Evolutionary conservation across 2,888 invertebrate genomes (phyloP).

Genomic region (Nomada hirtipes): DNA sequence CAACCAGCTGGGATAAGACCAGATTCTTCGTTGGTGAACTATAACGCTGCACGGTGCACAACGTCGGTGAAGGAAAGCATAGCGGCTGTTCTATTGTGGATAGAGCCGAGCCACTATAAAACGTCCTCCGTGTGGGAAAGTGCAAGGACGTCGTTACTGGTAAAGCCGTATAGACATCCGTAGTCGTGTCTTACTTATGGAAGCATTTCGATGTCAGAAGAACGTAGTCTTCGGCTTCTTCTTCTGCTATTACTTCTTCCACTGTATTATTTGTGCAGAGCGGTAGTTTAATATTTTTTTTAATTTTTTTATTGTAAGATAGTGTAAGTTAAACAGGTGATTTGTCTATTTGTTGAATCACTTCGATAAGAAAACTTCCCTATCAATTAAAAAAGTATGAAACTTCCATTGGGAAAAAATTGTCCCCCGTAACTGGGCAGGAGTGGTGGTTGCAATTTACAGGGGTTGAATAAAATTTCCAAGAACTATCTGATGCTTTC

Average conservation of each 20-base stretch:
- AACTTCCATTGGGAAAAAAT: too few species aligned
- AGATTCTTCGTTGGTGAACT: slow-evolving; percentile 24
- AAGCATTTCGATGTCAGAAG: slow-evolving; percentile 66
- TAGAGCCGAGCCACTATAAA: slow-evolving; percentile 62
- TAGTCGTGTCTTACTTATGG: slow-evolving; percentile 53
- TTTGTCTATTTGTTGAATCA: too few species aligned
- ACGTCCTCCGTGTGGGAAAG: slow-evolving; percentile 74
- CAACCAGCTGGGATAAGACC: slow-evolving; percentile 12
- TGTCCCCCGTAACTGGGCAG: too few species aligned
- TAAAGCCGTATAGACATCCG: slow-evolving; percentile 64
- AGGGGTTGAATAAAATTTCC: too few species aligned
- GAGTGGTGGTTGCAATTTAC: too few species aligned
- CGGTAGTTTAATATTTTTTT: not conserved
- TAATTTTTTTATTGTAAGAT: too few species aligned
- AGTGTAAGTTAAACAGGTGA: too few species aligned
- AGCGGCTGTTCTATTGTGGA: slow-evolving; percentile 61
- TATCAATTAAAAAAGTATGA: too few species aligned
- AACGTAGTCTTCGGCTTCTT: slow-evolving; percentile 22
- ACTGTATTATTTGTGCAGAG: not conserved
- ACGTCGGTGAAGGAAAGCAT: slow-evolving; percentile 64
- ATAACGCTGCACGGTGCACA: slow-evolving; percentile 52
- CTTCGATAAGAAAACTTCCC: too few species aligned
- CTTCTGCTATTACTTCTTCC: not conserved
- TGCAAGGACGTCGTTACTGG: slow-evolving; percentile 77
- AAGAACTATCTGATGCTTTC: too few species aligned